Base-by-base conservation (phyloP, 1,140 invertebrate genomes). In the Epicauta chinensis region DNA sequence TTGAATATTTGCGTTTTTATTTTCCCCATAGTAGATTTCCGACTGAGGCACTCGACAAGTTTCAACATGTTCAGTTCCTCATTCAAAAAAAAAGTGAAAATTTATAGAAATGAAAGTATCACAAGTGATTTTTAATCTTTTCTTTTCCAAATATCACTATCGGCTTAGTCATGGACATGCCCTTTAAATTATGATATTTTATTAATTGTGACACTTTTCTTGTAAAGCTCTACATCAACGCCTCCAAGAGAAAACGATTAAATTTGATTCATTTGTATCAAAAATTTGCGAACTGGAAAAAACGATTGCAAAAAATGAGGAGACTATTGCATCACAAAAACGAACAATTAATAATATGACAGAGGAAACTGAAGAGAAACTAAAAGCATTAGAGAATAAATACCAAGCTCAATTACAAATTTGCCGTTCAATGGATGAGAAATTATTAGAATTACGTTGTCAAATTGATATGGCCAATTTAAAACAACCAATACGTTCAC, bases 401-500 rank as follows among this genome's bases (percentile, higher is more conserved):
- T 89, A 87, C 64, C 74, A 77, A 42, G 77, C 79, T 4, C 80
- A 87, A 57, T 76, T 81, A 59, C 73, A 78, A 16, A 81, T 86
- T 17, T 84, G 83, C 65, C 72, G 82, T 49, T 73, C 79, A 31
- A 70, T 84, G 46, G 85, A 88, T 60, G 77, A 80, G 32, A 78
- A 82, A 49, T 79, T 84, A 4, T 70, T 87, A 40, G 81, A 86
- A 61, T 65, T 83, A 34, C 73, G 75, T 15, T 73, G 80, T 54
- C 77, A 74, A 40, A 58, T 80, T 6, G 75, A 77, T 13, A 64
- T 65, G 14, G 50, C 65, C 14, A 53, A 38, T 16, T 59, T 51
- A 16, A 55, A 53, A 16, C 35, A 53, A 39, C 45, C 56, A 5
- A 44, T 66, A 41, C 47, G 62, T 53, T 61, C 61, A 3, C 58